Evolutionary conservation across 2,797 vertebrate genomes (phyloP).

Genomic region (Eulemur mongoz): DNA sequence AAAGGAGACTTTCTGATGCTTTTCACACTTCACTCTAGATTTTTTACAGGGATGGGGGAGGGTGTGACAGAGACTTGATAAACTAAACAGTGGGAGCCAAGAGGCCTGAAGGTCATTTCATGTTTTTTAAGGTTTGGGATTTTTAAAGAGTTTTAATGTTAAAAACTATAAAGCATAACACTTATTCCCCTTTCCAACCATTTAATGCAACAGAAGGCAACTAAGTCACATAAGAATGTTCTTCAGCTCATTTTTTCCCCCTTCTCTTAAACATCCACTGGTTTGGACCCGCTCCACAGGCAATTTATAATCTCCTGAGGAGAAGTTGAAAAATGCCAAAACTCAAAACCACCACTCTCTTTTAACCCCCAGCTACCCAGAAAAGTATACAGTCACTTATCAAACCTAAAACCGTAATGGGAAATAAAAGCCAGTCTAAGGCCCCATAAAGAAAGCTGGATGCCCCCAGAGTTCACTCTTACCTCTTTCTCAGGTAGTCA

Average conservation of each 20-base stretch:
- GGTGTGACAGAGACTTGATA: conserved; percentile 85
- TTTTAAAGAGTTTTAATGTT: conserved; percentile 68
- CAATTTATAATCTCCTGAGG: conserved; percentile 85
- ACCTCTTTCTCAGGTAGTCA: neutral
- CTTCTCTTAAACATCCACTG: conserved; percentile 84
- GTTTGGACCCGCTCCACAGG: conserved; percentile 84
- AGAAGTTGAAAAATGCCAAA: conserved; percentile 83
- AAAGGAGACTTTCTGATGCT: conserved; percentile 89
- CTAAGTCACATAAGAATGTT: conserved; percentile 83
- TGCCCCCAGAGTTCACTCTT: conserved; percentile 2
- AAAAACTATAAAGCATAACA: conserved; percentile 81
- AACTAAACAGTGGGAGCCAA: conserved; percentile 84
- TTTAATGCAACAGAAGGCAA: conserved; percentile 84
- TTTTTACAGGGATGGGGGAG: conserved; percentile 83
- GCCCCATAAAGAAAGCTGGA: neutral
- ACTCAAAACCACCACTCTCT: conserved; percentile 79
- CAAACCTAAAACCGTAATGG: neutral
- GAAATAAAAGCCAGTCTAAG: neutral
- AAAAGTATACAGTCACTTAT: conserved; percentile 65
- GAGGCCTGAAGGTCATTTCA: conserved; percentile 85
- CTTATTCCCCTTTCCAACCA: conserved; percentile 42
- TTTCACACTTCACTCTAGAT: conserved; percentile 89
- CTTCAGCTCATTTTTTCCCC: conserved; percentile 69
- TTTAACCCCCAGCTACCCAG: conserved; percentile 81
- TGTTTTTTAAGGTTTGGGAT: conserved; percentile 77